These are phyloP conservation scores for Microcebus griseorufus DNA, from an alignment of 2,113 vertebrate species.

Conservation along the genomic window DNA sequence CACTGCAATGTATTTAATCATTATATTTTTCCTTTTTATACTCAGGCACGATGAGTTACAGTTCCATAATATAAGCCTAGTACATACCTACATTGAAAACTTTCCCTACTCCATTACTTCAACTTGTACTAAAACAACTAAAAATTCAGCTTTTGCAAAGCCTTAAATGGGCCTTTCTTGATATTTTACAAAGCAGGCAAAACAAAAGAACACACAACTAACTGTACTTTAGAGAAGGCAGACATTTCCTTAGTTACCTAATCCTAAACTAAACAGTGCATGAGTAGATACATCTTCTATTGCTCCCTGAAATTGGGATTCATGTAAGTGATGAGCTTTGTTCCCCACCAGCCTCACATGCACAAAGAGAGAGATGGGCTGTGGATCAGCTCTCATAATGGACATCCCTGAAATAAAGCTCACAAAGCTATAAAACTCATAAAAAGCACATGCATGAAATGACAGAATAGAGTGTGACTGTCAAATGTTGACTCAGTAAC, in stretches of 20 bases:
- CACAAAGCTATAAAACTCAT: slow-evolving; percentile 80
- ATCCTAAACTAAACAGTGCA: slow-evolving; percentile 41
- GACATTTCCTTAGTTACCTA: slow-evolving; percentile 19
- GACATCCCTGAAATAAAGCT: slow-evolving; percentile 73
- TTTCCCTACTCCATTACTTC: neutral
- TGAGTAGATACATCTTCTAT: neutral
- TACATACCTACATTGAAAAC: neutral
- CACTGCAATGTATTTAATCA: neutral
- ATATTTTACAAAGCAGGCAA: neutral
- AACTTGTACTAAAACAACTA: neutral
- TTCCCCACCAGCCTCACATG: neutral
- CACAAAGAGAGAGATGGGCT: slow-evolving; percentile 47
- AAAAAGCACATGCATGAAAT: slow-evolving; percentile 83
- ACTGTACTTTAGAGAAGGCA: neutral
- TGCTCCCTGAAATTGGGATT: slow-evolving; percentile 56
- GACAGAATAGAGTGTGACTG: slow-evolving; percentile 82
- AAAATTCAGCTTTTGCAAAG: neutral
- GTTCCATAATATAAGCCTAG: neutral
- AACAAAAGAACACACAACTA: neutral
- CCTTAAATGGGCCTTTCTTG: neutral
- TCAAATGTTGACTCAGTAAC: slow-evolving; percentile 82
- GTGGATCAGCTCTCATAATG: slow-evolving; percentile 70
- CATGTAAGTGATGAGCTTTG: slow-evolving; percentile 32
- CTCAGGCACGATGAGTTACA: neutral
- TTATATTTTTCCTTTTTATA: neutral